A percentile compares a stretch with the other conserved stretches of the same genome.
These are phyloP conservation scores for Atractosteus spatula DNA, from an alignment of 2,113 vertebrate genomes.

Conservation along the genomic window DNA sequence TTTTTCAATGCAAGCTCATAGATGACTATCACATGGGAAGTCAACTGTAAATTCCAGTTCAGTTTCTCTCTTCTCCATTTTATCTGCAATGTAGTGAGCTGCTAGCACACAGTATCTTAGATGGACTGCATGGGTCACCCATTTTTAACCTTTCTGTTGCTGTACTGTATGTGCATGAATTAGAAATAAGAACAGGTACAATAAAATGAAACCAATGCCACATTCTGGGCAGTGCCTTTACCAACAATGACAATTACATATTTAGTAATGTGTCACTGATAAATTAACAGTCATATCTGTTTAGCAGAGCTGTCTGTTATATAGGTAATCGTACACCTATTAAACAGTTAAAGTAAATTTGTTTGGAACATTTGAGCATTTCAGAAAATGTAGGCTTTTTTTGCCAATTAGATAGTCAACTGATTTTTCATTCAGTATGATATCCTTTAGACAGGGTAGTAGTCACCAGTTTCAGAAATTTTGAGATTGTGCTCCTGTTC, in stretches of 20 bases:
- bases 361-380: neutral
- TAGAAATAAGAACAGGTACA: neutral
- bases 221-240: no score
- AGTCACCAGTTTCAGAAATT: conserved; percentile 7
- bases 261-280: conserved; percentile 2
- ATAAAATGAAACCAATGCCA: neutral
- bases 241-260: neutral
- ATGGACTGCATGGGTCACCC: no score
- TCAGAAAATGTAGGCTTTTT: neutral
- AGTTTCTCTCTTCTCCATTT: no score
- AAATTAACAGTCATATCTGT: conserved; percentile 11
- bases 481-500: conserved; percentile 11
- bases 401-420: neutral
- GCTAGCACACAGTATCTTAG: no score
- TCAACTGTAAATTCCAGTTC: no score
- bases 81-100: no score
- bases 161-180: neutral
- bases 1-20: no score
- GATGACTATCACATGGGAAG: no score
- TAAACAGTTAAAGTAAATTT: conserved; percentile 12
- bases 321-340: conserved; percentile 12
- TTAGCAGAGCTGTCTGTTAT: conserved; percentile 18
- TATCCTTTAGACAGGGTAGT: neutral
- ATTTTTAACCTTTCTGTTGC: neutral
- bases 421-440: neutral